Conservation (phyloP, 2,888 invertebrate genomes). For the Meganola albula region DNA sequence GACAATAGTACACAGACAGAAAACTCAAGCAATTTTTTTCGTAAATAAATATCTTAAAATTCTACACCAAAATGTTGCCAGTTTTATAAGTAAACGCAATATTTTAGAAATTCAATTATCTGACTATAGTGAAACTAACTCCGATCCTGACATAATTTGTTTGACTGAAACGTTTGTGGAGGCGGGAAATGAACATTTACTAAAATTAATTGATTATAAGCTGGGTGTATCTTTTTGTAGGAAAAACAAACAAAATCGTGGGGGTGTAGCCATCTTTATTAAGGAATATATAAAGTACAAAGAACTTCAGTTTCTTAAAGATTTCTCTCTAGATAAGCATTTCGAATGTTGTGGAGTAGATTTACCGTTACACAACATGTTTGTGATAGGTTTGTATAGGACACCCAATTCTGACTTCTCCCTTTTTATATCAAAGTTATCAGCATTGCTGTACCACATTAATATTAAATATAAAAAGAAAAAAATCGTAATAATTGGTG, state of each 20-base stretch:
- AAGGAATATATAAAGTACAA: not conserved
- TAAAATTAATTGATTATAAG: constrained; percentile 1
- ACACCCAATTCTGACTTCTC: not conserved
- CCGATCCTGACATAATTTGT: too few species aligned
- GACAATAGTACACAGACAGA: too few species aligned
- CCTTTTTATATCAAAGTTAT: constrained; percentile 1
- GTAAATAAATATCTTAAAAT: too few species aligned
- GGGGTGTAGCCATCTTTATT: not conserved
- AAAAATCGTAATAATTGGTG: too few species aligned
- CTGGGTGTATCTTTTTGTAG: not conserved
- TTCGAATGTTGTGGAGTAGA: not conserved
- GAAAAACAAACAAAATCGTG: constrained; percentile 1
- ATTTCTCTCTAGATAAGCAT: not conserved
- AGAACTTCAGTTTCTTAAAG: not conserved
- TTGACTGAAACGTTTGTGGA: not conserved
- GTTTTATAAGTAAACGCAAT: too few species aligned
- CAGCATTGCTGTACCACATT: not conserved
- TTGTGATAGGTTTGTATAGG: not conserved
- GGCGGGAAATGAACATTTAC: not conserved
- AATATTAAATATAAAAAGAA: not conserved
- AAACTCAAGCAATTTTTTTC: too few species aligned
- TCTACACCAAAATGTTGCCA: too few species aligned
- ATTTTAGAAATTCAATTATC: too few species aligned
- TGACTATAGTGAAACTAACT: too few species aligned
- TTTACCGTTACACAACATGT: not conserved